Percentiles rank a stretch among this genome's conserved stretches.
phyloP scores from a whole-genome alignment of 2,888 invertebrate genomes.

The Amaurobius ferox region DNA sequence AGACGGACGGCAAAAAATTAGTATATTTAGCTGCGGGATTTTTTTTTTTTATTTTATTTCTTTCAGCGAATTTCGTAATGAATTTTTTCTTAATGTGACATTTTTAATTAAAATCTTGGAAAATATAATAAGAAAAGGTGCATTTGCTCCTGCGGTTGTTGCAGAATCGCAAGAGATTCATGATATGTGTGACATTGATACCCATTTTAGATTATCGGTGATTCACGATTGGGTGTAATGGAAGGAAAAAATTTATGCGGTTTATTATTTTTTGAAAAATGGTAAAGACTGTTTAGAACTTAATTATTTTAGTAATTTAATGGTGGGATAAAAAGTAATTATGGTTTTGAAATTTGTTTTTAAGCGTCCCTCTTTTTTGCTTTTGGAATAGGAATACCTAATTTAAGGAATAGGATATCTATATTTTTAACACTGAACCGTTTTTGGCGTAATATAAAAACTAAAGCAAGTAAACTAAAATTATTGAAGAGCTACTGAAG shows the following conservation, averaged over 20 bases:
- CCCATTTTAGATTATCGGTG: neutral
- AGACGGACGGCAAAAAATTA: neutral
- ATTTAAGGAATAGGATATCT: too few species aligned
- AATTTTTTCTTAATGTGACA: constrained; percentile 8
- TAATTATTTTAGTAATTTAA: neutral
- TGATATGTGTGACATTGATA: neutral
- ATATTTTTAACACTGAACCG: too few species aligned
- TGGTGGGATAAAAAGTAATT: neutral
- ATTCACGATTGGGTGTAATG: neutral
- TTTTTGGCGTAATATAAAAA: too few species aligned
- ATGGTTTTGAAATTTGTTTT: neutral
- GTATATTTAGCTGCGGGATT: neutral
- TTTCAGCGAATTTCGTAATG: neutral
- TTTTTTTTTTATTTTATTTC: neutral
- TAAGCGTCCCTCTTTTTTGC: too few species aligned
- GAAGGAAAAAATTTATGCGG: too few species aligned
- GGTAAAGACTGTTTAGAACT: neutral
- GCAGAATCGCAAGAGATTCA: neutral
- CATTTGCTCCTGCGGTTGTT: neutral
- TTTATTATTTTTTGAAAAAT: neutral
- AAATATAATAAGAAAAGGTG: neutral
- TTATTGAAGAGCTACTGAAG: too few species aligned
- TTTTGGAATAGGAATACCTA: too few species aligned
- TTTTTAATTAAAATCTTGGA: constrained; percentile 10
- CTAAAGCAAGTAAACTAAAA: too few species aligned